A percentile compares a stretch with the other conserved stretches of the same genome.
Conservation (phyloP, 1,140 invertebrate genomes). For the Polyergus mexicanus region DNA sequence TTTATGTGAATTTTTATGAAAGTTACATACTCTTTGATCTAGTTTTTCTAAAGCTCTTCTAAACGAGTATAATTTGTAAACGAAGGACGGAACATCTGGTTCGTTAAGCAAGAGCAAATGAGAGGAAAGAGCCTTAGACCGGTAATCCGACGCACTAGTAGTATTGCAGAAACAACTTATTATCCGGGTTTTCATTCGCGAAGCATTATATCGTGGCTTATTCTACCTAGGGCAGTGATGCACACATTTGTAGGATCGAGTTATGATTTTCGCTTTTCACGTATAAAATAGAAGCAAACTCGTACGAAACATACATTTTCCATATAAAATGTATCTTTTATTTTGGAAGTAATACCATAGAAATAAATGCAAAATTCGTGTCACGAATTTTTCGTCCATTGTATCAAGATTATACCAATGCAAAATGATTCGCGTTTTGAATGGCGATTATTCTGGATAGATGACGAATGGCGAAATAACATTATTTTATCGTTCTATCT, state of each 20-base stretch:
- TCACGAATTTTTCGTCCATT: not conserved
- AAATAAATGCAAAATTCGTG: conserved; percentile 4
- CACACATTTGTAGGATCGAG: not conserved
- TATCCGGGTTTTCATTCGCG: conserved; percentile 38
- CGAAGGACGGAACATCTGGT: conserved; percentile 7
- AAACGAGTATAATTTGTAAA: not conserved
- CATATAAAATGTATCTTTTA: not conserved
- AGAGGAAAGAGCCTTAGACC: not conserved
- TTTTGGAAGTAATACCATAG: not conserved
- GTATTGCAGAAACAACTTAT: not conserved
- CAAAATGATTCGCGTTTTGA: not conserved
- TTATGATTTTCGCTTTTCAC: conserved; percentile 28
- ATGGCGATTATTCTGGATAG: not conserved
- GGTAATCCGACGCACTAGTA: not conserved
- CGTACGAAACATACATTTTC: not conserved
- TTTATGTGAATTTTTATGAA: not conserved
- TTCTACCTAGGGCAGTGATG: not conserved
- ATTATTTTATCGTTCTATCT: not conserved
- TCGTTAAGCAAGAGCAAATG: conserved; percentile 13
- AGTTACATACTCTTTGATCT: conserved; percentile 7
- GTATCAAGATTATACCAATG: not conserved
- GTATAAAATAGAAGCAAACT: not conserved
- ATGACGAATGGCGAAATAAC: not conserved
- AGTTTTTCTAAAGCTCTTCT: not conserved
- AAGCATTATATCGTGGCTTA: conserved; percentile 13